Conservation (phyloP, 2,888 invertebrate species). For the Deroplatys truncata region DNA sequence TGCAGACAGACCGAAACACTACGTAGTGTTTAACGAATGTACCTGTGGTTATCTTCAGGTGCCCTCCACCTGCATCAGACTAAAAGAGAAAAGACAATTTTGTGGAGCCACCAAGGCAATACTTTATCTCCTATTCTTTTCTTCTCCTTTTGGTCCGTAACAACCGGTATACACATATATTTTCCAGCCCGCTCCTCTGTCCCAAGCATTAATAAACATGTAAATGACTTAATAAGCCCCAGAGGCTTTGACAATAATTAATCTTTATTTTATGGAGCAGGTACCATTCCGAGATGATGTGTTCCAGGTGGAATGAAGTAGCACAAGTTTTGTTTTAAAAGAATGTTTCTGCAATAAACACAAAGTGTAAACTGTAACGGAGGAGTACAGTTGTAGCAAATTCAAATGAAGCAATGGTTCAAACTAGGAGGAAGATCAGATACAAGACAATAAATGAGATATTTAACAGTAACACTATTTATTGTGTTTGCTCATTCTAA, state of each 20-base stretch:
- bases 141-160: not conserved
- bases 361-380: not conserved
- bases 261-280: not conserved
- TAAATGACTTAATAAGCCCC: not conserved
- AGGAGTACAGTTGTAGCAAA: not conserved
- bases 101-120: not conserved
- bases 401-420: not conserved
- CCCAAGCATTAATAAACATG: conserved; percentile 7
- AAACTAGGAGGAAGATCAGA: not conserved
- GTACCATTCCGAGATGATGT: not conserved
- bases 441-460: too few relatives aligned
- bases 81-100: not conserved
- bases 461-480: too few relatives aligned
- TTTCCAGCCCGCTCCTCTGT: not conserved
- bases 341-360: not conserved
- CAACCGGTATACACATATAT: not conserved
- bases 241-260: not conserved
- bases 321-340: not conserved
- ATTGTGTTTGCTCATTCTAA: too few relatives aligned
- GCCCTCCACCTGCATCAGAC: not conserved
- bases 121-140: not conserved
- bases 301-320: not conserved
- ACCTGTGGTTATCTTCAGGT: too few relatives aligned
- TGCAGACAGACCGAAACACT: not conserved
- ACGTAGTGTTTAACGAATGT: not conserved